phyloP scores from a whole-genome alignment of 2,113 vertebrate genomes.

The Limanda limanda region DNA sequence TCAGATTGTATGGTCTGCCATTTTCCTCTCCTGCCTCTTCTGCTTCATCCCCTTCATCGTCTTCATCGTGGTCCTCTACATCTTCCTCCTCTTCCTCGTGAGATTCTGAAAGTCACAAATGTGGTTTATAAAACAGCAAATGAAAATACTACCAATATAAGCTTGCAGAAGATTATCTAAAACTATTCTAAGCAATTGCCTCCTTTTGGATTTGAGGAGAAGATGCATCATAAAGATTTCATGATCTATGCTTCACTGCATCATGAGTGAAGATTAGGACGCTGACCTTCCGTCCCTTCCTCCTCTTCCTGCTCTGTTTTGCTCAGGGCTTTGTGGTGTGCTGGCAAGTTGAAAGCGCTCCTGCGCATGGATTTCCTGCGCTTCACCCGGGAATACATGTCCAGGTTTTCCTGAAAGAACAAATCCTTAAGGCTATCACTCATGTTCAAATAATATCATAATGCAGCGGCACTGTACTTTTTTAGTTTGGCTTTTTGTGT shows the following conservation, averaged over 20 bases:
- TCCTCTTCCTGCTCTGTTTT: constrained; percentile 89
- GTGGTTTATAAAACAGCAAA: not conserved
- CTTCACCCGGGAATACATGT: constrained; percentile 99
- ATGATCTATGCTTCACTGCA: not conserved
- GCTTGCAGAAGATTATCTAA: not conserved
- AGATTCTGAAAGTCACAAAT: constrained; percentile 85
- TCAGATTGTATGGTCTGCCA: constrained; percentile 94
- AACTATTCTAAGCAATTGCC: too few species aligned
- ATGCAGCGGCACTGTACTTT: rapidly evolving
- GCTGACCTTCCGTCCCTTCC: constrained; percentile 84
- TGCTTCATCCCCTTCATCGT: constrained; percentile 95
- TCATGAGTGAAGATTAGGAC: not conserved
- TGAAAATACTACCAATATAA: not conserved
- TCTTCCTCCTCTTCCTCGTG: constrained; percentile 90
- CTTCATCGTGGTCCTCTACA: constrained; percentile 94
- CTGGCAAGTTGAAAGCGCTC: constrained; percentile 92
- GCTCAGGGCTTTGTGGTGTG: constrained; percentile 94
- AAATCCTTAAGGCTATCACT: not conserved
- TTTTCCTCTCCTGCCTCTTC: constrained; percentile 93
- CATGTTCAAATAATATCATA: not conserved
- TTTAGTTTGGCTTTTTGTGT: not conserved
- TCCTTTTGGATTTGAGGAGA: not conserved
- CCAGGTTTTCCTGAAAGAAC: constrained; percentile 94
- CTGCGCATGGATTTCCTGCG: constrained; percentile 94
- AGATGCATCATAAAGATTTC: not conserved